Evolutionary conservation across 2,888 invertebrate genomes (phyloP).

Genomic region (Drosophila histrio): DNA sequence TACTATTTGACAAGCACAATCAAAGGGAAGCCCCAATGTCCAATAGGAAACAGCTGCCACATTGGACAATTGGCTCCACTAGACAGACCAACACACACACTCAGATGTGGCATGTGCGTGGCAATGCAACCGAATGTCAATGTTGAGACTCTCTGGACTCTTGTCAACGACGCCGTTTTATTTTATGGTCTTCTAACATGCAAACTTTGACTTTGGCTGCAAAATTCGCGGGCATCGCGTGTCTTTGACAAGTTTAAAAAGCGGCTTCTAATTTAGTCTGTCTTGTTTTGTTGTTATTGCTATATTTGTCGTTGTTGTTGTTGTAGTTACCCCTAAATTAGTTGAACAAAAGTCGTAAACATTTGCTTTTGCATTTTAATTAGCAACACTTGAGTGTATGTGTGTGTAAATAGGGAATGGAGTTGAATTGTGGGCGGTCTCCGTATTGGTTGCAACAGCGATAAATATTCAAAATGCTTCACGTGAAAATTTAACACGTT

Average conservation of each 20-base stretch:
- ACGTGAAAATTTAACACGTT: conserved; percentile 66
- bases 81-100: not conserved
- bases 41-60: conserved; percentile 9
- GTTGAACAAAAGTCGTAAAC: conserved; percentile 54
- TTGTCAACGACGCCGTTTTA: conserved; percentile 17
- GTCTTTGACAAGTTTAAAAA: conserved; percentile 55
- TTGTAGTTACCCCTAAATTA: conserved; percentile 66
- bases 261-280: conserved; percentile 21
- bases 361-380: conserved; percentile 66
- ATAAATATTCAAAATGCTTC: conserved; percentile 50
- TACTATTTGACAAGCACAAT: not conserved
- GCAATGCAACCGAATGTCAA: conserved; percentile 18
- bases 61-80: not conserved
- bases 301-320: conserved; percentile 25
- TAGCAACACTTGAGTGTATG: conserved; percentile 50
- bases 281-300: conserved; percentile 18
- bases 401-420: not conserved
- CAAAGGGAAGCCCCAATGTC: not conserved
- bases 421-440: conserved; percentile 22
- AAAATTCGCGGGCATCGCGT: conserved; percentile 73
- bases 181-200: conserved; percentile 68
- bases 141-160: conserved; percentile 13
- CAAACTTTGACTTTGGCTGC: conserved; percentile 53
- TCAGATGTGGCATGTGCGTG: conserved; percentile 11
- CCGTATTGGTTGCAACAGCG: not conserved